These are phyloP conservation scores for Formica selysi DNA, from an alignment of 1,140 invertebrate species.

Conservation along the genomic window DNA sequence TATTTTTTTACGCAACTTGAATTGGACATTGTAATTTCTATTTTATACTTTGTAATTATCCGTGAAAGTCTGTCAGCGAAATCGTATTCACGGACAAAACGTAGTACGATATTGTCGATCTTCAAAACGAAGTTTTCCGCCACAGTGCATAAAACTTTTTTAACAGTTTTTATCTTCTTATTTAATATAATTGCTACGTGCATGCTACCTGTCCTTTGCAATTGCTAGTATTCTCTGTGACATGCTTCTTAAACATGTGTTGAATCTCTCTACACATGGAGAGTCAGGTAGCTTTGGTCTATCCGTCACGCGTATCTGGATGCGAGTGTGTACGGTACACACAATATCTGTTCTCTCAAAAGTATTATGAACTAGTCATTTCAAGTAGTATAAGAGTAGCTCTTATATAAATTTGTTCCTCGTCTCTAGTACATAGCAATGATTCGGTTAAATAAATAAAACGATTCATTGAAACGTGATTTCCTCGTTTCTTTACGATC, in stretches of 20 bases:
- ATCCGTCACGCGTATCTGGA: not conserved
- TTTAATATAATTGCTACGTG: conserved; percentile 18
- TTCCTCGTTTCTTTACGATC: not conserved
- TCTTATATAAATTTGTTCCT: not conserved
- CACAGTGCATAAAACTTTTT: conserved; percentile 36
- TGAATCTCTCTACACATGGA: not conserved
- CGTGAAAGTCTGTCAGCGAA: not conserved
- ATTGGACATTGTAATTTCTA: conserved; percentile 24
- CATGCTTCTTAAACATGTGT: not conserved
- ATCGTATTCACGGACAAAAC: conserved; percentile 23
- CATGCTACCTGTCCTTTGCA: not conserved
- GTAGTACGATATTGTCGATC: conserved; percentile 2
- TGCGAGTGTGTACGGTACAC: not conserved
- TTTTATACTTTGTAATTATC: conserved; percentile 19
- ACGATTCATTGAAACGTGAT: not conserved
- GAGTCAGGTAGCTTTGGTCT: not conserved
- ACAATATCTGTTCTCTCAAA: conserved; percentile 5
- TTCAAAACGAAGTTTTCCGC: conserved; percentile 20
- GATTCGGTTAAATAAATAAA: conserved; percentile 35
- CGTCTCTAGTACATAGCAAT: not conserved
- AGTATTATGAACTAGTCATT: conserved; percentile 24
- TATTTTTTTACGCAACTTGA: conserved; percentile 1
- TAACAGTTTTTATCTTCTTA: conserved; percentile 39
- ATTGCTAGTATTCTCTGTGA: conserved; percentile 33
- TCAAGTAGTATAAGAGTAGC: not conserved